Percentiles rank a stretch among this genome's conserved stretches.
These are phyloP conservation scores for Drosophila multiciliata DNA, from an alignment of 2,888 invertebrate species.

Conservation along the genomic window DNA sequence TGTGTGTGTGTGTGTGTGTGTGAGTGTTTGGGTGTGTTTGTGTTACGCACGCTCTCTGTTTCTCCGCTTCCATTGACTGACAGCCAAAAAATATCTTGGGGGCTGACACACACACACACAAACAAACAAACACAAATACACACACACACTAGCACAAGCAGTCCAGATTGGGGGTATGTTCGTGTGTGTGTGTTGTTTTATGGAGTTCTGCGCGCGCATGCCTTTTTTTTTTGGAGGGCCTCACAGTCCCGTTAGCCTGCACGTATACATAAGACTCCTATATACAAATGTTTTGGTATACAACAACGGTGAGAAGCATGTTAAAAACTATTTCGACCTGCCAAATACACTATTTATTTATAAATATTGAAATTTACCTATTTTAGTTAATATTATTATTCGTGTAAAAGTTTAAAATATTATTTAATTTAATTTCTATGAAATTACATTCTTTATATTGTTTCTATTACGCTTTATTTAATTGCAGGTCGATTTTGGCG, in stretches of 20 bases:
- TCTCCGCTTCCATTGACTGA: conserved; percentile 77
- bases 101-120: conserved; percentile 62
- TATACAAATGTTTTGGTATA: conserved; percentile 62
- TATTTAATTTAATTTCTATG: not conserved
- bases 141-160: not conserved
- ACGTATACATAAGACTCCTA: conserved; percentile 34
- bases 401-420: not conserved
- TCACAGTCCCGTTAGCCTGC: conserved; percentile 33
- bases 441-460: not conserved
- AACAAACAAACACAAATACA: conserved; percentile 17
- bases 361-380: not conserved
- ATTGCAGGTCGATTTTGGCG: conserved; percentile 93
- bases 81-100: conserved; percentile 79
- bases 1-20: not conserved
- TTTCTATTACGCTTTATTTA: not conserved
- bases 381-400: not conserved
- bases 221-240: conserved; percentile 53
- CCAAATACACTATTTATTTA: conserved; percentile 7
- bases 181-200: conserved; percentile 49
- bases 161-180: conserved; percentile 52
- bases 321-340: not conserved
- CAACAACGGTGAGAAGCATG: conserved; percentile 46
- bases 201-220: conserved; percentile 79
- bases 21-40: conserved; percentile 18
- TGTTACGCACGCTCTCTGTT: conserved; percentile 59